phyloP scores from a whole-genome alignment of 2,888 invertebrate species.

The Drosophila kanekoi region DNA sequence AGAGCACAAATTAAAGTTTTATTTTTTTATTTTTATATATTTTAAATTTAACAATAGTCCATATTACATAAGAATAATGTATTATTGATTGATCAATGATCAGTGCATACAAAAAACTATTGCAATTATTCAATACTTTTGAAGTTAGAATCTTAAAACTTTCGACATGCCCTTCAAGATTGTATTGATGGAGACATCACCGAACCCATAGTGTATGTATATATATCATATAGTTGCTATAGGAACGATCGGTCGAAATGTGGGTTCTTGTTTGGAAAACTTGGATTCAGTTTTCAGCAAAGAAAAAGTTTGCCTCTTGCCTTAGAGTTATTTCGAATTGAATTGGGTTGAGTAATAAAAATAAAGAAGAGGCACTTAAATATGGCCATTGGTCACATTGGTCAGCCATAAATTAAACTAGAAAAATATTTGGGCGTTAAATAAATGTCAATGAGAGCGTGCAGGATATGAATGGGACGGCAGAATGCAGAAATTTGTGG shows the following conservation, averaged over 20 bases:
- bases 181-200: no score
- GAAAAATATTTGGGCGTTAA: constrained; percentile 60
- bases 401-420: constrained; percentile 67
- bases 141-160: no score
- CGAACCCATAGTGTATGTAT: no score
- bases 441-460: constrained; percentile 52
- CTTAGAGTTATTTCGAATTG: not conserved
- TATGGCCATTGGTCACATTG: constrained; percentile 35
- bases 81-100: no score
- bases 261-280: no score
- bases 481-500: constrained; percentile 37
- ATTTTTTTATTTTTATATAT: not conserved
- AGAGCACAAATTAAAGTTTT: constrained; percentile 6
- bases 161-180: no score
- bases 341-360: not conserved
- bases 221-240: no score
- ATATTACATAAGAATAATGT: not conserved
- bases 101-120: no score
- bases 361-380: constrained; percentile 12
- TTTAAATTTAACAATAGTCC: no score
- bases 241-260: no score
- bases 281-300: no score
- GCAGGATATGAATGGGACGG: constrained; percentile 34
- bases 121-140: no score
- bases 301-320: not conserved